Evolutionary conservation across 2,888 invertebrate genomes (phyloP).

Genomic region (Neoscelio sp.): DNA sequence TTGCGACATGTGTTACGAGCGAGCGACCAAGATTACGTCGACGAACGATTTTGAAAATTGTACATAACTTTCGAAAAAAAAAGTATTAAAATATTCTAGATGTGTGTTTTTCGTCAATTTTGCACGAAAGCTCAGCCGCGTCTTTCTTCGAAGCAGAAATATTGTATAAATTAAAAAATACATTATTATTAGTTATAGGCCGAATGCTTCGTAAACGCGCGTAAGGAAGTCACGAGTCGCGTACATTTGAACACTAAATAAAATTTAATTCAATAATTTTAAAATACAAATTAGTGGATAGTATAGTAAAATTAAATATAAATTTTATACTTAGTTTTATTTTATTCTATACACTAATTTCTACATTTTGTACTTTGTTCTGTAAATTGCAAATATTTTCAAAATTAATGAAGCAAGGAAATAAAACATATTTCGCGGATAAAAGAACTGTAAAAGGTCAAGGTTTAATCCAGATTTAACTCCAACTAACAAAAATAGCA

Average conservation of each 20-base stretch:
- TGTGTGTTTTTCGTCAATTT: conserved; percentile 50
- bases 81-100: conserved; percentile 47
- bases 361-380: too few relatives aligned
- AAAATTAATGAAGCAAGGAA: too few relatives aligned
- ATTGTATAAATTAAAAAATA: conserved; percentile 34
- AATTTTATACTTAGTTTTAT: too few relatives aligned
- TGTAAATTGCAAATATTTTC: too few relatives aligned
- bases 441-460: too few relatives aligned
- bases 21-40: conserved; percentile 39
- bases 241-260: neutral
- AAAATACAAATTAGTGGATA: neutral
- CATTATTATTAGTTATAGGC: conserved; percentile 46
- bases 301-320: too few relatives aligned
- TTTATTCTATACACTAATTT: too few relatives aligned
- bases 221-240: conserved; percentile 5
- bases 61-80: conserved; percentile 43
- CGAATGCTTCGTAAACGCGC: conserved; percentile 24
- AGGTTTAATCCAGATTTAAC: too few relatives aligned
- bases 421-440: too few relatives aligned
- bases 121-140: conserved; percentile 57
- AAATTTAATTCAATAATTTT: neutral
- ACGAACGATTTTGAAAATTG: conserved; percentile 26
- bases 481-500: conserved; percentile 25
- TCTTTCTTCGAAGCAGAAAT: conserved; percentile 52
- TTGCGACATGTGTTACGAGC: too few relatives aligned